These are phyloP conservation scores for Dermatemys mawii DNA, from an alignment of 2,113 vertebrate species.

Conservation along the genomic window DNA sequence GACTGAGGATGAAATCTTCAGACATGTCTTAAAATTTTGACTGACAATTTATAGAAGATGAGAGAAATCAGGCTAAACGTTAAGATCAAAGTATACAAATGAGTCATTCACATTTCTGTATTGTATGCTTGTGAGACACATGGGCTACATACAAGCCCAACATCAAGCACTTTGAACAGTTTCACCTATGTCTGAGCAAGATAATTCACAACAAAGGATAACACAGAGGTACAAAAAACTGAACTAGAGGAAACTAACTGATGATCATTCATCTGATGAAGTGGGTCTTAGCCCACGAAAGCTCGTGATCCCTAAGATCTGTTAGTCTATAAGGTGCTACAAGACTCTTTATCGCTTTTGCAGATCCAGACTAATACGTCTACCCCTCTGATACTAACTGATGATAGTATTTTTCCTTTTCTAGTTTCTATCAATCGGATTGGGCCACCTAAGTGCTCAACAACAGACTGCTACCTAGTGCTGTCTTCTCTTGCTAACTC, in stretches of 20 bases:
- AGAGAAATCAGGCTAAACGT: background rate
- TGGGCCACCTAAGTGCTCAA: background rate
- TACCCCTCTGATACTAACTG: too few relatives aligned
- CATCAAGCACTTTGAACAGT: background rate
- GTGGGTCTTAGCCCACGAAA: too few relatives aligned
- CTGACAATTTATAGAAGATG: conserved; percentile 36
- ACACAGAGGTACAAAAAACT: background rate
- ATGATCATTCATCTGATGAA: too few relatives aligned
- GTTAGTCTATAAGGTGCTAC: too few relatives aligned
- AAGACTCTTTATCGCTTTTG: too few relatives aligned
- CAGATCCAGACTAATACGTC: too few relatives aligned
- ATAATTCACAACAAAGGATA: background rate
- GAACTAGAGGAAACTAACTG: background rate
- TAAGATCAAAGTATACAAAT: conserved; percentile 34
- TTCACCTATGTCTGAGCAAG: background rate
- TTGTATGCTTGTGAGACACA: background rate
- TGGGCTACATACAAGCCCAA: background rate
- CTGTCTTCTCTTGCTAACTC: background rate
- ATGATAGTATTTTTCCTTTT: background rate
- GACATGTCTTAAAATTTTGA: conserved; percentile 25
- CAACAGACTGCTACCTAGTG: background rate
- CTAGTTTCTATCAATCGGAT: background rate
- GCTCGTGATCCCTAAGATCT: too few relatives aligned
- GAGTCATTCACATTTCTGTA: conserved; percentile 26
- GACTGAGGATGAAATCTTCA: conserved; percentile 2